Conservation (phyloP, 2,113 vertebrate genomes). For the Carettochelys insculpta region DNA sequence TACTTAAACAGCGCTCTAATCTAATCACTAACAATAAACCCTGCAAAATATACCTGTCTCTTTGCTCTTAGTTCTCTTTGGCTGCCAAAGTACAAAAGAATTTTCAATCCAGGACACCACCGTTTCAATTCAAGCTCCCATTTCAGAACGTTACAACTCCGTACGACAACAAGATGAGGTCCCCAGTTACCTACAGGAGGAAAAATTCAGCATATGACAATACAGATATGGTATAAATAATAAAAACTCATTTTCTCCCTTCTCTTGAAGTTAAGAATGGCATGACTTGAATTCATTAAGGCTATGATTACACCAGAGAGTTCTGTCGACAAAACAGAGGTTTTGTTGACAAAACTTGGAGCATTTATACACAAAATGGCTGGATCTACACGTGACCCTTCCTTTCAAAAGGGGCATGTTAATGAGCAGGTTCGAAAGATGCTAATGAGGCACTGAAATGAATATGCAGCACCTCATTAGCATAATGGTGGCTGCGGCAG, state of each 20-base stretch:
- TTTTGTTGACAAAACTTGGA: too few species aligned
- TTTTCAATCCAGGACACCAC: slow-evolving; percentile 92
- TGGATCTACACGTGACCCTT: too few species aligned
- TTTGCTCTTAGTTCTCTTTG: slow-evolving; percentile 84
- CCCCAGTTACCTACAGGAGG: slow-evolving; percentile 86
- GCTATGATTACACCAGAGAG: too few species aligned
- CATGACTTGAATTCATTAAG: background rate
- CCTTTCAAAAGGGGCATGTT: too few species aligned
- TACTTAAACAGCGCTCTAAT: background rate
- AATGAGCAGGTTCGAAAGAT: too few species aligned
- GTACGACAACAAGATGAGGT: slow-evolving; percentile 90
- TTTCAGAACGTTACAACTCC: slow-evolving; percentile 88
- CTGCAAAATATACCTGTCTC: slow-evolving; percentile 79
- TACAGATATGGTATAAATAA: background rate
- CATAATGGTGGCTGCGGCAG: too few species aligned
- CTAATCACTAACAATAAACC: background rate
- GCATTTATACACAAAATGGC: too few species aligned
- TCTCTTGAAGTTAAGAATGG: background rate
- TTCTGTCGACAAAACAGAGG: too few species aligned
- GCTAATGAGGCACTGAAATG: too few species aligned
- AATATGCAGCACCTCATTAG: too few species aligned
- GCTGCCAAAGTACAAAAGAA: slow-evolving; percentile 89
- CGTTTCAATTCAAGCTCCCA: slow-evolving; percentile 94
- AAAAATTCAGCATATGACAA: background rate
- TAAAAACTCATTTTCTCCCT: fast-evolving